Conservation (phyloP, 2,113 vertebrate species). For the Antechinus flavipes region DNA sequence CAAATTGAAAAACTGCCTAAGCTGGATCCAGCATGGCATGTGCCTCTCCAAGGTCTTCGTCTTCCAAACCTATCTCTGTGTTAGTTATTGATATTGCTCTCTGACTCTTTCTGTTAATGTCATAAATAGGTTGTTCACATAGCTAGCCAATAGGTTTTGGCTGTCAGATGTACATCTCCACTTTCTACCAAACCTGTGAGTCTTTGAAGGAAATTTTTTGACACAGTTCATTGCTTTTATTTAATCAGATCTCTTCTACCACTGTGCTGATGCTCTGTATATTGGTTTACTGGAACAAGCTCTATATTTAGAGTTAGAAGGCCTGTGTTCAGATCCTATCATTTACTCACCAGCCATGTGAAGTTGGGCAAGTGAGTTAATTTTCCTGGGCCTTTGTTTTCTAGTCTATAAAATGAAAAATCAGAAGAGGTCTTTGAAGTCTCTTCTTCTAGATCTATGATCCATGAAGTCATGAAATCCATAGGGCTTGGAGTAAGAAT, state of each 20-base stretch:
- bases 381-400: no score
- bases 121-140: slow-evolving; percentile 15
- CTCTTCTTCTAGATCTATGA: no score
- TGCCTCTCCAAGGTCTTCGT: slow-evolving; percentile 74
- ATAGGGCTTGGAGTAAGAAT: no score
- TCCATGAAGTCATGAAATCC: no score
- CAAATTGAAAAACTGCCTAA: slow-evolving; percentile 85
- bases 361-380: not conserved
- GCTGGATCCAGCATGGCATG: slow-evolving; percentile 75
- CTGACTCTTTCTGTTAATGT: slow-evolving; percentile 68
- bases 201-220: not conserved
- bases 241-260: not conserved
- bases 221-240: not conserved
- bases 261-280: not conserved
- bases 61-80: slow-evolving; percentile 72
- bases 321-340: not conserved
- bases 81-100: slow-evolving; percentile 75
- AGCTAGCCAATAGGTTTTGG: not conserved
- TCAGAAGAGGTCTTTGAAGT: no score
- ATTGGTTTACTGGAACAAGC: not conserved
- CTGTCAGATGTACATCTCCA: not conserved
- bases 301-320: not conserved
- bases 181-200: not conserved
- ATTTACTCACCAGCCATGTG: not conserved
- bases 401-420: no score